Evolutionary conservation across 2,113 vertebrate genomes (phyloP).

Genomic region (Centropus bengalensis): DNA sequence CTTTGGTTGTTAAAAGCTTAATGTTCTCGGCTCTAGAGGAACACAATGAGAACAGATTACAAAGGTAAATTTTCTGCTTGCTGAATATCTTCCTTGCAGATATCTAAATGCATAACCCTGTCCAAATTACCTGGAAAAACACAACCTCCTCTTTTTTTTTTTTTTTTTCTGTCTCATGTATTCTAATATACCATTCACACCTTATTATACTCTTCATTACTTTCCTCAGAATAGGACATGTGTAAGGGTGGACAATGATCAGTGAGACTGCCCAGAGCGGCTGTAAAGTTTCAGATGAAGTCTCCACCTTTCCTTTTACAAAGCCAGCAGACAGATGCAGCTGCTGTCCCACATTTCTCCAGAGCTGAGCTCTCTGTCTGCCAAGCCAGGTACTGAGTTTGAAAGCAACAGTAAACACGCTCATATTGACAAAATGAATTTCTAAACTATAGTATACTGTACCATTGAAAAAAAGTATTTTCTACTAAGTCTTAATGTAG

Average conservation of each 20-base stretch:
- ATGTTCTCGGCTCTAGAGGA: not conserved
- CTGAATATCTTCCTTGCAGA: not conserved
- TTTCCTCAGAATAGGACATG: constrained; percentile 9
- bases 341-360: constrained; percentile 21
- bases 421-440: constrained; percentile 48
- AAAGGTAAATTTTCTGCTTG: constrained; percentile 15
- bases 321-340: constrained; percentile 25
- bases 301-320: constrained; percentile 20
- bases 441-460: constrained; percentile 8
- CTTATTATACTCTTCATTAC: constrained; percentile 15
- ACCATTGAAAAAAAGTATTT: constrained; percentile 5
- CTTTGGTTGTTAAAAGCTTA: not conserved
- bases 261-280: not conserved
- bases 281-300: constrained; percentile 3
- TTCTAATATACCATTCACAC: not conserved
- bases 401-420: constrained; percentile 50
- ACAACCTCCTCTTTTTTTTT: not conserved
- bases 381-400: constrained; percentile 40
- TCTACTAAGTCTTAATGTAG: constrained; percentile 9
- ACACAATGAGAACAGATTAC: not conserved
- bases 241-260: constrained; percentile 33
- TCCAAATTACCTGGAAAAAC: constrained; percentile 39
- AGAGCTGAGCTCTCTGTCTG: constrained; percentile 13
- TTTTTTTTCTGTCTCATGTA: not conserved
- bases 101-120: not conserved